Evolutionary conservation across 2,888 invertebrate species (phyloP), one percentile per base, ranked within the genome.

Genomic region (Polylopha cassiicola): DNA sequence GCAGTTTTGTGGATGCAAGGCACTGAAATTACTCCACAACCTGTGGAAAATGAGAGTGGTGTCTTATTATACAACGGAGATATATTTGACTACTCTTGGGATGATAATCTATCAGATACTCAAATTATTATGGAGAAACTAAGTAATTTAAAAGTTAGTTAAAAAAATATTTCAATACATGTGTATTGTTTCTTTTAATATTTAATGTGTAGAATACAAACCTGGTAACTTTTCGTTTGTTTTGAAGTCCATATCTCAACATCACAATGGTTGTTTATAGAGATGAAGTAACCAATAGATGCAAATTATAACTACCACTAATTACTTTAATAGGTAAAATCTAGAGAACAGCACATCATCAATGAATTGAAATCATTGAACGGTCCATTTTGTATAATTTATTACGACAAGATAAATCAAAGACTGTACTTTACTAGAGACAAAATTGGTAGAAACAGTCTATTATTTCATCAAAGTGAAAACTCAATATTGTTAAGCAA

Each of bases 61-160:
- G 65, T 92, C 36, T 80, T 98, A 37, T 70, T 96, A 11, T 96
- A 93, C 86, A 98, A 98, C 85, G 98, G 97, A 15, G 97, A 98
- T 76, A 88, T 95, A 50, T 97, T 92, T 77, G 89, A 86, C 52
- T 65, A 79, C 16, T 54, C 68, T 24, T 71, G 80, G 63, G 49
- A 64, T 9, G 48, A 32, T 20, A 44, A 54, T 30, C 61, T 53
- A 4, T 84, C 89, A 46, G 91, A 91, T 58, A 89, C 90, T 1
- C 55, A 70, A 50, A 62, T 79, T 48, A 73, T 91, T 41, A 73
- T 87, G 57, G 54, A 80, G 2, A 69, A 63, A 52, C 49, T 84
- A 5, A 55, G 44, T 15, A 44, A 58, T 23, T 50, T 51, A 41
- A 47, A 39, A 36, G 63, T 63, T 36, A 50, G 21, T 51, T 21